Evolutionary conservation across 2,113 vertebrate genomes (phyloP), one percentile per base, ranked within the genome.

Genomic region (Aptenodytes forsteri): DNA sequence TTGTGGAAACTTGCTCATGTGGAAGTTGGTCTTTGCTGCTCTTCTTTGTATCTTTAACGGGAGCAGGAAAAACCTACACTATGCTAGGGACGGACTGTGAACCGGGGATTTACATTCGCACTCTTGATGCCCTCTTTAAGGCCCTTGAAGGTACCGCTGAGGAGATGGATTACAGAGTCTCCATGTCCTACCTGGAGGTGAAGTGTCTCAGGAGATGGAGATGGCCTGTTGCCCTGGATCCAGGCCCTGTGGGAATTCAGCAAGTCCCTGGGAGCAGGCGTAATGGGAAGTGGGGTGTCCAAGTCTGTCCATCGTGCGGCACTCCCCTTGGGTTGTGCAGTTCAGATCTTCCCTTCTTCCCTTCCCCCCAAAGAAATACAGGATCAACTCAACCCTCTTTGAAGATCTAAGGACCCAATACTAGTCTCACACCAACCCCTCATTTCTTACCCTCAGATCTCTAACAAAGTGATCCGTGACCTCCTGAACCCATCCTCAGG

Each of bases 111-210:
- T 98, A 98, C 52, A 92, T 98, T 66, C 77, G 67, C 23, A 86
- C 97, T 6, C 97, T 98, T 58, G 95, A 91, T 3, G 98, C 98
- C 64, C 98, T 98, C 59, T 98, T 98, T 83, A 95, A 83, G 87
- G 97, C 96, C 72, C 98, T 98, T 38, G 97, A 98, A 90, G 97
- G 95, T 40, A 87, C 76, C 10, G 56, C 81, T 0, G 59, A 95
- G 34, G 85, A 84, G 42, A 66, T 59, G 67, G 95, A 97, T 52
- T 98, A 93, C 81, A 84, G 78, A 0, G 98, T 98, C 73, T 98
- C 98, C 64, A 95, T 98, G 97, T 98, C 97, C 13, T 98, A 98
- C 89, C 88, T 98, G 7, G 98, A 98, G 98, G 98, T 98, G 93
- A 97, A 85, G n/a, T 50, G 16, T n/a, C 52, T 23, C 36, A 36